A percentile compares a stretch with the other conserved stretches of the same genome.
phyloP scores from a whole-genome alignment of 2,113 vertebrate species.

The Fregata magnificens region DNA sequence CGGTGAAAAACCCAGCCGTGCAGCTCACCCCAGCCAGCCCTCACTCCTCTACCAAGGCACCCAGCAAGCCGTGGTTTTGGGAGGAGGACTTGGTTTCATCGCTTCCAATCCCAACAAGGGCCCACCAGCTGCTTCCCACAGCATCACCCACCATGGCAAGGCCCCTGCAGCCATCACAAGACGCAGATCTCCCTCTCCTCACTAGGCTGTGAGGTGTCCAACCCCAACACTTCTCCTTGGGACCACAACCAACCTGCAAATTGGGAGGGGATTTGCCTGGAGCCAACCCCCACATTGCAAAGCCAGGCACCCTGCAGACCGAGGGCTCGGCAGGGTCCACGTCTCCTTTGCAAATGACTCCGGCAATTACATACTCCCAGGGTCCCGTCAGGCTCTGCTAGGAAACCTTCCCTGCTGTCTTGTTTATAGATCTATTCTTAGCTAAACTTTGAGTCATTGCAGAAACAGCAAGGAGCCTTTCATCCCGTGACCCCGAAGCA shows the following conservation, averaged over 20 bases:
- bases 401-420: slow-evolving; percentile 22
- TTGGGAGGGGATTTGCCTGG: neutral
- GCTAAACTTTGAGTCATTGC: slow-evolving; percentile 24
- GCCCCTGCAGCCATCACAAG: neutral
- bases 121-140: neutral
- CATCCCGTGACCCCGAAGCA: neutral
- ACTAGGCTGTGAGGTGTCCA: neutral
- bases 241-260: neutral
- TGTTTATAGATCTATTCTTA: slow-evolving; percentile 48
- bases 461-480: slow-evolving; percentile 47
- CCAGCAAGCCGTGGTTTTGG: fast-evolving
- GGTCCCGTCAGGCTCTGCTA: neutral
- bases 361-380: neutral
- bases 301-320: neutral
- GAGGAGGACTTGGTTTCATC: neutral
- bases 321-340: neutral
- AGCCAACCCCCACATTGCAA: neutral
- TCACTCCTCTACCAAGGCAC: neutral
- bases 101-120: neutral
- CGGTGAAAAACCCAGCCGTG: fast-evolving
- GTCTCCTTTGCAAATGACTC: neutral
- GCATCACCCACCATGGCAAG: neutral
- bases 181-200: neutral
- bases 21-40: neutral
- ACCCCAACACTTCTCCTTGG: neutral